Conservation (phyloP, 2,113 vertebrate genomes). For the Bubo bubo region DNA sequence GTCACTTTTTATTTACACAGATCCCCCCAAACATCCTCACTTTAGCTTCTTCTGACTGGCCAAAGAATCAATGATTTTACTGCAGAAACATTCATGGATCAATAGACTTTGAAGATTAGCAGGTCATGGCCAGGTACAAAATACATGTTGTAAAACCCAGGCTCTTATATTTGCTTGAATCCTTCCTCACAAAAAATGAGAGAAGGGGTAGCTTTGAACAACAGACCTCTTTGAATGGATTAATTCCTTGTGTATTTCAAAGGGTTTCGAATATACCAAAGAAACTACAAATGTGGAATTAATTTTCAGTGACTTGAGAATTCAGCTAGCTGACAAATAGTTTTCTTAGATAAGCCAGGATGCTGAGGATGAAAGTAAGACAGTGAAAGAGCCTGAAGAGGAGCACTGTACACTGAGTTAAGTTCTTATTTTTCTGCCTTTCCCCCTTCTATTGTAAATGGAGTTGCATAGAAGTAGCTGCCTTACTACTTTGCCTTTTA, state of each 20-base stretch:
- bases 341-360: constrained; percentile 17
- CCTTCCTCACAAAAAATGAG: constrained; percentile 12
- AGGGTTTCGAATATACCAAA: not conserved
- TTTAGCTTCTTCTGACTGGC: not conserved
- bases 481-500: not conserved
- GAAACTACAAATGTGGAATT: constrained; percentile 46
- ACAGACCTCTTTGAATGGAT: constrained; percentile 45
- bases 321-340: constrained; percentile 33
- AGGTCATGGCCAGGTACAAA: constrained; percentile 52
- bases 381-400: not conserved
- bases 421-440: not conserved
- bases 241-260: constrained; percentile 46
- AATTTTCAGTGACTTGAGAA: constrained; percentile 39
- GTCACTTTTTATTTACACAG: not conserved
- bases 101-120: constrained; percentile 50
- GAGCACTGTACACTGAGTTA: not conserved
- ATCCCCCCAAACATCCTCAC: not conserved
- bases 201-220: constrained; percentile 42
- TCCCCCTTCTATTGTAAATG: not conserved
- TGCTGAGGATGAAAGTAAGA: not conserved
- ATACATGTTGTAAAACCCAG: constrained; percentile 44
- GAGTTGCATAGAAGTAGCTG: not conserved
- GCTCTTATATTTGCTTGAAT: constrained; percentile 36
- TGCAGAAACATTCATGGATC: constrained; percentile 22
- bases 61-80: constrained; percentile 32